Evolutionary conservation across 2,113 vertebrate genomes (phyloP).

Genomic region (Steatornis caripensis): DNA sequence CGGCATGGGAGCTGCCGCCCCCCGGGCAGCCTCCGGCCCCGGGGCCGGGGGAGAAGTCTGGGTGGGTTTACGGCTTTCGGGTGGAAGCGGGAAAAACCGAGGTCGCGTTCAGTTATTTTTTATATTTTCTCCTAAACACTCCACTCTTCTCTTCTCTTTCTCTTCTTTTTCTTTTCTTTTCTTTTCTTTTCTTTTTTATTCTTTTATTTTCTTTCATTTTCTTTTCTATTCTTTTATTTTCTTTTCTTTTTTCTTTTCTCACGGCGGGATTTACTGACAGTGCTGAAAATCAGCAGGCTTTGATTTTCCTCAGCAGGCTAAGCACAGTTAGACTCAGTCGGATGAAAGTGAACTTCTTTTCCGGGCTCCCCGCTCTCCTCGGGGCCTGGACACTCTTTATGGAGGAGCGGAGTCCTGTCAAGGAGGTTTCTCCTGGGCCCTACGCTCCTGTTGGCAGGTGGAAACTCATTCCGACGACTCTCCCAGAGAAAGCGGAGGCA

Average conservation of each 20-base stretch:
- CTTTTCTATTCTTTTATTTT: rapidly evolving
- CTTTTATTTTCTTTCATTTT: too few relatives aligned
- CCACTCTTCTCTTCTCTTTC: rapidly evolving
- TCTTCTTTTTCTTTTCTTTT: rapidly evolving
- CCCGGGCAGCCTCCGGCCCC: neutral
- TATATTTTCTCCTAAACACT: neutral
- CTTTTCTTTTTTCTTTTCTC: neutral
- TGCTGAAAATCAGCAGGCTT: neutral
- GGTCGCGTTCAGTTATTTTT: neutral
- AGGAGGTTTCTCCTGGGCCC: neutral
- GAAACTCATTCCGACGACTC: neutral
- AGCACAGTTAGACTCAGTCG: neutral
- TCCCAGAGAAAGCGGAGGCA: too few relatives aligned
- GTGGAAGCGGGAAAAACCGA: neutral
- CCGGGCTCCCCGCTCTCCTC: neutral
- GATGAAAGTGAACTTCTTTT: neutral
- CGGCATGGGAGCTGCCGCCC: neutral
- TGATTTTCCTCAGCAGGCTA: neutral
- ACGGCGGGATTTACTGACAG: neutral
- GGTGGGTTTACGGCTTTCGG: neutral
- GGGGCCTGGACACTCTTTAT: neutral
- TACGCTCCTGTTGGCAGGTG: neutral
- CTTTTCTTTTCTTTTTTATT: rapidly evolving
- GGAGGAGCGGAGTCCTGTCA: neutral
- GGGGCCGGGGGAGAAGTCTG: neutral